A percentile compares a stretch with the other conserved stretches of the same genome.
Evolutionary conservation across 2,888 invertebrate genomes (phyloP).

Genomic region (Pandemis cinnamomeana): DNA sequence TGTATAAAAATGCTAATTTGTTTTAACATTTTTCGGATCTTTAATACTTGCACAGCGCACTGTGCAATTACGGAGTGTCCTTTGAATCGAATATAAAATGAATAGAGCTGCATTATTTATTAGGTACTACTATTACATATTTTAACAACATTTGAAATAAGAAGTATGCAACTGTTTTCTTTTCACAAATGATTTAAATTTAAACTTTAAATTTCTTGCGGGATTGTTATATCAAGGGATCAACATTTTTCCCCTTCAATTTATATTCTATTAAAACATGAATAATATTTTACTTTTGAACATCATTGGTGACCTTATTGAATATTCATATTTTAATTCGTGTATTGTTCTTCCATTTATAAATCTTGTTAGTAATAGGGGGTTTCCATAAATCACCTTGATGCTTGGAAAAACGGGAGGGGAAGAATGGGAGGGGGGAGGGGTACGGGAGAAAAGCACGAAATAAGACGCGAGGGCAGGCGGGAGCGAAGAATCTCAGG

Average conservation of each 20-base stretch:
- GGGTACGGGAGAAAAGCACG: no score
- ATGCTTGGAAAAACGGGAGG: no score
- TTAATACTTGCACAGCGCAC: no score
- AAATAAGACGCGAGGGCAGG: no score
- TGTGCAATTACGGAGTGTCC: neutral
- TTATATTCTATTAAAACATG: neutral
- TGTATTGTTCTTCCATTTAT: neutral
- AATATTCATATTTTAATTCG: conserved; percentile 3
- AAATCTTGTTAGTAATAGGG: neutral
- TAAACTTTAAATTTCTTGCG: neutral
- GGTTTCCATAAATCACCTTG: no score
- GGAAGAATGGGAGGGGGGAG: no score
- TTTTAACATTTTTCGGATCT: no score
- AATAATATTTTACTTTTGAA: neutral
- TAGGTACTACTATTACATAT: neutral
- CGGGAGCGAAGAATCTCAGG: no score
- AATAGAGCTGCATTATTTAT: neutral
- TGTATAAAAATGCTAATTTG: no score
- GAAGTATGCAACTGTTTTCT: neutral
- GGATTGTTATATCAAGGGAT: neutral
- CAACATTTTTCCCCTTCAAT: neutral
- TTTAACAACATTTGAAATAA: neutral
- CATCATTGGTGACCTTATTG: neutral
- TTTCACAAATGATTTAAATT: neutral
- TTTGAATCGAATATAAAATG: neutral